phyloP scores from a whole-genome alignment of 2,797 vertebrate genomes.

The Rallus crepitans region DNA sequence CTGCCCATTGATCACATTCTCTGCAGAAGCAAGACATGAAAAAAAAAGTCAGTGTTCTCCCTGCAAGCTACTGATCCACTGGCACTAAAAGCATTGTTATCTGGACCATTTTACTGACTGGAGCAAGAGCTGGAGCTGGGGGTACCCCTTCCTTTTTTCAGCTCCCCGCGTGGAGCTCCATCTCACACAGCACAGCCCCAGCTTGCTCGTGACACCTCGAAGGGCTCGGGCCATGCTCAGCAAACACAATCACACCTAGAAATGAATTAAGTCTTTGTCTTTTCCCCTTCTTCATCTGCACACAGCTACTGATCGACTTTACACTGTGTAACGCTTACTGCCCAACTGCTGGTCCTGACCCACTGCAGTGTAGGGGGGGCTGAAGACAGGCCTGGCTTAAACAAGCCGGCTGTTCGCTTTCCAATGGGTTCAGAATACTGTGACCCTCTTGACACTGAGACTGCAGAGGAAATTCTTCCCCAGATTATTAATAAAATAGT shows the following conservation, averaged over 20 bases:
- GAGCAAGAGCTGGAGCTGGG: not conserved
- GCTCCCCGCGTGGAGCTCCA: not conserved
- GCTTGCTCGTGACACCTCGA: not conserved
- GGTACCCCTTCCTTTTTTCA: not conserved
- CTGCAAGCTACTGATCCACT: not conserved
- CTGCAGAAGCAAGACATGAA: conserved; percentile 70
- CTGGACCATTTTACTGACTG: not conserved
- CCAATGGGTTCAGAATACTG: not conserved
- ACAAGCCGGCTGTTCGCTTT: not conserved
- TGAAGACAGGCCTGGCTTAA: not conserved
- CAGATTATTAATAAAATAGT: not conserved
- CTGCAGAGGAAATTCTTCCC: not conserved
- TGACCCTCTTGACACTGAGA: not conserved
- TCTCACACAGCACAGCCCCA: not conserved
- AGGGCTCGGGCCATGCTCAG: not conserved
- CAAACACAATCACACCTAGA: not conserved
- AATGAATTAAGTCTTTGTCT: not conserved
- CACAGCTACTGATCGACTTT: not conserved
- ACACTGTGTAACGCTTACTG: not conserved
- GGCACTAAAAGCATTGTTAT: not conserved
- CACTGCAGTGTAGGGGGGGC: not conserved
- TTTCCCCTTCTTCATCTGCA: conserved; percentile 16
- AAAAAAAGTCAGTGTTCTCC: not conserved
- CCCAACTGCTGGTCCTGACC: not conserved
- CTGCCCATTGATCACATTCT: conserved; percentile 91